Evolutionary conservation across 2,888 invertebrate genomes (phyloP).

Genomic region (Volucella bombylans): DNA sequence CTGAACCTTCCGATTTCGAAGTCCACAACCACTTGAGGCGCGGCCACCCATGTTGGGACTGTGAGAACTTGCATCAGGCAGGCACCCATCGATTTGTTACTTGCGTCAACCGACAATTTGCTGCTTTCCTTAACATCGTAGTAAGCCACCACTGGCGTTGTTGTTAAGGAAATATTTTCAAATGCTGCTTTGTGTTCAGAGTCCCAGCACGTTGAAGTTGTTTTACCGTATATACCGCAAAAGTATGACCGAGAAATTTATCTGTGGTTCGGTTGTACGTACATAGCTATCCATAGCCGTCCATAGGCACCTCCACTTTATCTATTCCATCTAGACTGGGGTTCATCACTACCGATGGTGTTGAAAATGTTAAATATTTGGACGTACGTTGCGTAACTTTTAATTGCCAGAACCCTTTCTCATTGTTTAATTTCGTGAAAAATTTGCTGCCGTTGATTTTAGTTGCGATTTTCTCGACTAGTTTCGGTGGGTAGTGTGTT

Average conservation of each 20-base stretch:
- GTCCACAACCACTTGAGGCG: too few relatives aligned
- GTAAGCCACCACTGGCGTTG: slow-evolving; percentile 72
- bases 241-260: too few relatives aligned
- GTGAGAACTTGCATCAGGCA: slow-evolving; percentile 74
- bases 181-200: neutral
- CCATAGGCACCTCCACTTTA: slow-evolving; percentile 46
- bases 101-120: slow-evolving; percentile 69
- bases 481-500: too few relatives aligned
- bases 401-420: too few relatives aligned
- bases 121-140: slow-evolving; percentile 55
- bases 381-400: too few relatives aligned
- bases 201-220: slow-evolving; percentile 9
- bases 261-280: too few relatives aligned
- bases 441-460: too few relatives aligned
- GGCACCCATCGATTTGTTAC: slow-evolving; percentile 72
- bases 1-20: too few relatives aligned
- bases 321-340: slow-evolving; percentile 51
- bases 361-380: slow-evolving; percentile 50
- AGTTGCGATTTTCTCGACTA: too few relatives aligned
- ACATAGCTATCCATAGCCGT: too few relatives aligned
- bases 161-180: slow-evolving; percentile 38
- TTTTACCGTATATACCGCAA: too few relatives aligned
- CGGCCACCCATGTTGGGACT: slow-evolving; percentile 13
- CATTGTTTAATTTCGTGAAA: too few relatives aligned
- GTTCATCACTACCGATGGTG: slow-evolving; percentile 68